A percentile compares a stretch with the other conserved stretches of the same genome.
phyloP scores from a whole-genome alignment of 2,888 invertebrate species.

The Volucella bombylans region DNA sequence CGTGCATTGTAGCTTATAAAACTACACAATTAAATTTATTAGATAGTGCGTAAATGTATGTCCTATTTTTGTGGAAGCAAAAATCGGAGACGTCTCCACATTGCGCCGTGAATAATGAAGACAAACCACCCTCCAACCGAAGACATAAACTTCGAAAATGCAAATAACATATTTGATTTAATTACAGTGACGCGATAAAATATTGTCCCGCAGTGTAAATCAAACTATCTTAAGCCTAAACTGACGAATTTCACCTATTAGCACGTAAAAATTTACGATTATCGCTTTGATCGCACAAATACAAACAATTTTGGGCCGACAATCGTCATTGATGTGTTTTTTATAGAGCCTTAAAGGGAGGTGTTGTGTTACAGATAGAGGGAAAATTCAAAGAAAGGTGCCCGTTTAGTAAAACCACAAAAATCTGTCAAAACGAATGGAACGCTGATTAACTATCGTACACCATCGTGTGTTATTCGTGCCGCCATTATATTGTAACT shows the following conservation, averaged over 20 bases:
- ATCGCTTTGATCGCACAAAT: conserved; percentile 52
- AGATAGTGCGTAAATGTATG: too few relatives aligned
- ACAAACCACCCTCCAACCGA: too few relatives aligned
- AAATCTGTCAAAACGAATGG: conserved; percentile 48
- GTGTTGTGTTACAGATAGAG: too few relatives aligned
- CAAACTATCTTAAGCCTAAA: conserved; percentile 25
- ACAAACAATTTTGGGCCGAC: conserved; percentile 9
- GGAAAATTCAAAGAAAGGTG: conserved; percentile 21
- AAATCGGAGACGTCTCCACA: too few relatives aligned
- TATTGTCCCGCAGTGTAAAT: conserved; percentile 39
- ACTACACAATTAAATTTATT: background rate
- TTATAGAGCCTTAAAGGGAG: background rate
- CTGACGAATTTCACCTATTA: conserved; percentile 67
- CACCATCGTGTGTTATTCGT: conserved; percentile 61
- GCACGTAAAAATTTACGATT: conserved; percentile 71
- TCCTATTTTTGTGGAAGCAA: too few relatives aligned
- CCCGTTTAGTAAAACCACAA: conserved; percentile 56
- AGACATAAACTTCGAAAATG: conserved; percentile 36
- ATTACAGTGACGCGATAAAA: conserved; percentile 61
- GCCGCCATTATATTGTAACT: conserved; percentile 66
- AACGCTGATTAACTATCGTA: conserved; percentile 71
- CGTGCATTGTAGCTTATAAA: background rate
- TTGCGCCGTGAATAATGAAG: too few relatives aligned
- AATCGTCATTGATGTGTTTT: conserved; percentile 22
- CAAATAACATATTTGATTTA: conserved; percentile 68